Percentiles rank a stretch among this genome's conserved stretches.
These are phyloP conservation scores for Eulimnadia texana DNA, from an alignment of 1,140 invertebrate genomes.

Conservation along the genomic window DNA sequence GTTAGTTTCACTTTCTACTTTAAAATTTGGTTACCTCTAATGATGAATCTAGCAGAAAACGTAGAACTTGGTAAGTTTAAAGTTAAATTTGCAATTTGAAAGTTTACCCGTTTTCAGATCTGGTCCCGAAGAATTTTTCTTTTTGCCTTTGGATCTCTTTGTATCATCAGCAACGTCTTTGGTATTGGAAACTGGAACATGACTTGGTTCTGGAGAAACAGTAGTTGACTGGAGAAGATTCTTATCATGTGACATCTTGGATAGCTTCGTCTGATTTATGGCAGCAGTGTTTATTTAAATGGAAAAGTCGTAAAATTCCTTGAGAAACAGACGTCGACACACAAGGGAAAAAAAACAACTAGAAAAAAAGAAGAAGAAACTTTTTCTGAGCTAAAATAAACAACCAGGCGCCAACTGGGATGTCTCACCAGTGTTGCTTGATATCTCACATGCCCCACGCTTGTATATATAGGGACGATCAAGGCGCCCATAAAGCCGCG, in stretches of 20 bases:
- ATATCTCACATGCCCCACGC: background rate
- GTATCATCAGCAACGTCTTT: background rate
- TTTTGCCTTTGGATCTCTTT: background rate
- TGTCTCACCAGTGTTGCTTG: background rate
- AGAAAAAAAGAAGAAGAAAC: no score
- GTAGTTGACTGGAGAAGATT: background rate
- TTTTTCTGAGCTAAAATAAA: no score
- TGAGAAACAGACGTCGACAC: no score
- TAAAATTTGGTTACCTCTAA: no score
- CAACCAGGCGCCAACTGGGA: background rate
- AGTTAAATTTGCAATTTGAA: no score
- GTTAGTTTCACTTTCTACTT: no score
- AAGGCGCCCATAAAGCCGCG: background rate
- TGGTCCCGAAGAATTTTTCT: background rate
- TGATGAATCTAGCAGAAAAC: no score
- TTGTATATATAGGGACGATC: background rate
- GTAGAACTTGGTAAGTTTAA: no score
- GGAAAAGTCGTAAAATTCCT: no score
- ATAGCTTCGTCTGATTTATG: no score
- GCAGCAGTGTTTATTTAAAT: no score
- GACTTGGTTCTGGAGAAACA: background rate
- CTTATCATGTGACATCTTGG: background rate
- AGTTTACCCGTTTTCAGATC: background rate
- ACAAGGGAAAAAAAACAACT: no score
- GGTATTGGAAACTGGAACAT: background rate